Evolutionary conservation across 2,888 invertebrate species (phyloP), one percentile per base, ranked within the genome.

Genomic region (Sinhomidia bicolor): DNA sequence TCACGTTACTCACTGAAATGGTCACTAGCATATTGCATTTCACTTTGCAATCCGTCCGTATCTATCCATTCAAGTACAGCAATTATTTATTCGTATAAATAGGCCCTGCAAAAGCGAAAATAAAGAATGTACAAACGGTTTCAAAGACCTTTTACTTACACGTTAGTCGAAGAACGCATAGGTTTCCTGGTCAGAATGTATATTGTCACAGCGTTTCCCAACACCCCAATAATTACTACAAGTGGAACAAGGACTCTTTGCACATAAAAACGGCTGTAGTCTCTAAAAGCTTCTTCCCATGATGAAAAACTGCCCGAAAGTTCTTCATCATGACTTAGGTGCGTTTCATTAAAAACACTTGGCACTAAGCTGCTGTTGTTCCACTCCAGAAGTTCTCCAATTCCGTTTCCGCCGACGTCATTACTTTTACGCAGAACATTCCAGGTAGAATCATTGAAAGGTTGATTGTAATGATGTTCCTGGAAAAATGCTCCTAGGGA

Each of bases 121-220:
- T n/a, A n/a, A n/a, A n/a, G n/a, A n/a, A n/a, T n/a, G n/a, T n/a
- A n/a, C n/a, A n/a, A n/a, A n/a, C n/a, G n/a, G n/a, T n/a, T n/a
- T n/a, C n/a, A n/a, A n/a, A n/a, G n/a, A n/a, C n/a, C n/a, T n/a
- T n/a, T n/a, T 23, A 90, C 91, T 90, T 90, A 91, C 90, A 92
- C 91, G 91, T 96, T 96, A 88, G 96, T 96, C 54, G 96, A 96
- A 90, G 96, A 95, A 92, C 96, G 94, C 96, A 96, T 96, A 78
- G 96, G 95, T 91, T 95, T 94, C 91, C 95, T 93, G 0, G 95
- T 95, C 81, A 95, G 93, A 60, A 95, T 95, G 32, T 94, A 94
- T 80, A 95, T 94, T 12, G 95, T 95, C 41, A 95, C 93, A 17
- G 93, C 92, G 92, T 96, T 97, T 78, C 96, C 96, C 83, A 96